Base-by-base conservation (phyloP, 2,888 invertebrate species). In the Globia sparganii region DNA sequence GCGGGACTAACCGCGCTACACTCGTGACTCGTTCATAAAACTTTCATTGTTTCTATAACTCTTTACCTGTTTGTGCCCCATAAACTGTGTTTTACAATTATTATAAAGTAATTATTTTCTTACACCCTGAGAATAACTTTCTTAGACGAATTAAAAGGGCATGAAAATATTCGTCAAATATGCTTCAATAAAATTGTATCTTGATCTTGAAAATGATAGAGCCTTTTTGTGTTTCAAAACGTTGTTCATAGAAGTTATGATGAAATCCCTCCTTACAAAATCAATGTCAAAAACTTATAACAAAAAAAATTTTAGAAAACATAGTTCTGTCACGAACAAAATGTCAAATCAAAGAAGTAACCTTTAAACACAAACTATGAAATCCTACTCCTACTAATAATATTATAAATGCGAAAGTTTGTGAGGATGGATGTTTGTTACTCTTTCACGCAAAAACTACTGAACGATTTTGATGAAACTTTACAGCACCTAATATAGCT, bases 301-400 rank as follows among this genome's bases (percentile, higher is more conserved):
- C 34, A 65, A 11, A 15, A 8, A 34, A 61, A 31, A 13, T 40
- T 58, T 74, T 53, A 74, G 64, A 86, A 86, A 79, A 86, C 34
- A 86, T 67, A 43, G 13, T 43, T 65, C 75, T 79, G 84, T 78
- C 83, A 78, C 49, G 4, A 34, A 43, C 65, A 77, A 84, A 75
- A 76, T 77, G 84, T 84, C 84, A 86, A 72, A 59, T 77, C 68
- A 64, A 72, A 61, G 53, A 80, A 64, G 76, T 59, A 77, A 75
- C 69, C 49, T 76, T 69, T 77, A 82, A 88, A 70, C 69, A 84
- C 64, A 81, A 78, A 78, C 65, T 69, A 83, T 77, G 76, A 65
- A 78, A 71, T n/a, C n/a, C n/a, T n/a, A n/a, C n/a, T n/a, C n/a
- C n/a, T n/a, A n/a, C n/a, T n/a, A n/a, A n/a, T n/a, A n/a, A n/a